A percentile compares a stretch with the other conserved stretches of the same genome.
These are phyloP conservation scores for Brachylomia viminalis DNA, from an alignment of 2,888 invertebrate genomes.

Conservation along the genomic window DNA sequence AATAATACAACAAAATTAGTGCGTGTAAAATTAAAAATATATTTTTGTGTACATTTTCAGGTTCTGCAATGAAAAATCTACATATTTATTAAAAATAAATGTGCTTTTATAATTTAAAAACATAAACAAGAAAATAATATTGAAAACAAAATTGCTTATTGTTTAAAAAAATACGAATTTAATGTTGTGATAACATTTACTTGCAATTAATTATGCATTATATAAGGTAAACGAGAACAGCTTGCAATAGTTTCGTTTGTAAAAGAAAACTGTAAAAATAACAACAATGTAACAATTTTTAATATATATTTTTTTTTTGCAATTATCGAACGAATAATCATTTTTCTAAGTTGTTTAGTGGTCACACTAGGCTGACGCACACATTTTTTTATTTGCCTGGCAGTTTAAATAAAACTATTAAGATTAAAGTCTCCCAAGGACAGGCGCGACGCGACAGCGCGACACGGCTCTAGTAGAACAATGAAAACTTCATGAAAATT, in stretches of 20 bases:
- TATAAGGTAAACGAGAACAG: slow-evolving; percentile 16
- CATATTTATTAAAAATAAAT: background rate
- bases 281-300: slow-evolving; percentile 7
- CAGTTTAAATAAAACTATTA: background rate
- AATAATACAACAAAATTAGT: background rate
- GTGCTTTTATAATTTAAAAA: background rate
- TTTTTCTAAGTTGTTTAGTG: background rate
- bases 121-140: background rate
- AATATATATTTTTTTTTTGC: background rate
- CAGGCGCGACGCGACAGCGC: no score
- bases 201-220: background rate
- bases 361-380: background rate
- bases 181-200: background rate
- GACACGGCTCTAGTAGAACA: no score
- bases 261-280: background rate
- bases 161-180: background rate
- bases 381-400: background rate
- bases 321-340: background rate
- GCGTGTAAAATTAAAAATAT: background rate
- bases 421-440: no score
- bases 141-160: no score
- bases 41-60: background rate
- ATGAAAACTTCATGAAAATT: no score
- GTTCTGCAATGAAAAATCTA: background rate
- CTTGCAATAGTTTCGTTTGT: background rate